Evolutionary conservation across 2,888 invertebrate species (phyloP), one percentile per base, ranked within the genome.

Genomic region (Philereme vetulata): DNA sequence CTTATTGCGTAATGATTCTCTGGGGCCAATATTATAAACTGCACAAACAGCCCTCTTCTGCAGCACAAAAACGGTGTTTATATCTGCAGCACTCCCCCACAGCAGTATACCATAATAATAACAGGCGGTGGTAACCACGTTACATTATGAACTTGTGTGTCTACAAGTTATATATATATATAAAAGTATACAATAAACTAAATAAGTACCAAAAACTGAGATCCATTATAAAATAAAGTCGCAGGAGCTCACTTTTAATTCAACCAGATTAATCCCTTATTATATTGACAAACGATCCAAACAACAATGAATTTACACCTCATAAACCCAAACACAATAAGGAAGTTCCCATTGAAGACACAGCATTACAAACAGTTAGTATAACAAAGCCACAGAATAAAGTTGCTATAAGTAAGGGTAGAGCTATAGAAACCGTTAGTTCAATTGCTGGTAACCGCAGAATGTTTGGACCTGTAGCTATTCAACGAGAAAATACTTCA

Each of bases 401-500:
- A 43, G 34, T 4, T 42, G 33, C 34, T 50, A 43, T 52, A 11
- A 9, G 9, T 45, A 45, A 40, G 43, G 4, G 43, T 54, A 44
- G 36, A 53, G 8, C 32, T n/a, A 56, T 46, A 48, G 51, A 62
- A 62, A 55, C 62, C 62, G 62, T 62, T 62, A 58, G 58, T 52
- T 62, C 58, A 58, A 55, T 58, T 48, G 43, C n/a, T 21, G 58
- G 43, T 51, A 58, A 62, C 62, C 62, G 53, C 57, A 57, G 46
- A 64, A 43, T 57, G 56, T 64, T 64, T 60, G 47, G 51, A 57
- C 56, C 38, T 51, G 59, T 42, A 54, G 36, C 79, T 74, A 86
- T 88, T 89, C 72, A 88, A 77, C 81, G 78, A 77, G 82, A 85
- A 88, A 88, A 84, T 84, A 72, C 80, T 76, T 64, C 71, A 74